phyloP scores from a whole-genome alignment of 2,888 invertebrate genomes.

The Eilema sororculum region DNA sequence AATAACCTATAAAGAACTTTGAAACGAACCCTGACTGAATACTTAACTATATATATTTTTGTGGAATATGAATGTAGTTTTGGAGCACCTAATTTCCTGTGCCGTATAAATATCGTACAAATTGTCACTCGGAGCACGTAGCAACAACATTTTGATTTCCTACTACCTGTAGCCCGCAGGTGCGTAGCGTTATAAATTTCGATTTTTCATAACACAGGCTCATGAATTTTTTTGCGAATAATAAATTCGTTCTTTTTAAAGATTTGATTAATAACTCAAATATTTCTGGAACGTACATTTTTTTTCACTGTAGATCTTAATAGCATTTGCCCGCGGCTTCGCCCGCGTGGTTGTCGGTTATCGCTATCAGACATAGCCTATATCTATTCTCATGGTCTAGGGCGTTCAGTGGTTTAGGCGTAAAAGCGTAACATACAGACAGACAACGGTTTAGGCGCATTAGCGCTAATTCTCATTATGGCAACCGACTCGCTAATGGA shows the following conservation, averaged over 20 bases:
- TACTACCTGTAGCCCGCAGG: background rate
- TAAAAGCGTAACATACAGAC: too few relatives aligned
- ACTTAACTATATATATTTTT: background rate
- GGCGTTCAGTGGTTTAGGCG: too few relatives aligned
- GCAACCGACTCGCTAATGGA: too few relatives aligned
- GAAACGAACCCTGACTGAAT: background rate
- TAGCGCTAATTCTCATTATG: too few relatives aligned
- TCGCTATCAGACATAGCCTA: too few relatives aligned
- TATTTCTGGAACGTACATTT: background rate
- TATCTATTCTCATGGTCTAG: too few relatives aligned
- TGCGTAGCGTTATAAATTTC: background rate
- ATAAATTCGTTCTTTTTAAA: background rate
- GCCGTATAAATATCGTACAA: background rate
- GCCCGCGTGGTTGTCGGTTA: too few relatives aligned
- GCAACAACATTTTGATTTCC: background rate
- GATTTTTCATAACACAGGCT: background rate
- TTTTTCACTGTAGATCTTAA: background rate
- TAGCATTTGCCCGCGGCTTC: too few relatives aligned
- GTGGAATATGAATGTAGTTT: background rate
- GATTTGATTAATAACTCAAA: background rate
- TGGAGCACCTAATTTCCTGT: background rate
- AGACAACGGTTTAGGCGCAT: too few relatives aligned
- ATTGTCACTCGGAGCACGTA: background rate
- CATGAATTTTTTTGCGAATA: background rate
- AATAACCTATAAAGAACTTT: too few relatives aligned